Percentiles rank a stretch among this genome's conserved stretches.
These are phyloP conservation scores for Prolemur simus DNA, from an alignment of 2,113 vertebrate species.

Conservation along the genomic window DNA sequence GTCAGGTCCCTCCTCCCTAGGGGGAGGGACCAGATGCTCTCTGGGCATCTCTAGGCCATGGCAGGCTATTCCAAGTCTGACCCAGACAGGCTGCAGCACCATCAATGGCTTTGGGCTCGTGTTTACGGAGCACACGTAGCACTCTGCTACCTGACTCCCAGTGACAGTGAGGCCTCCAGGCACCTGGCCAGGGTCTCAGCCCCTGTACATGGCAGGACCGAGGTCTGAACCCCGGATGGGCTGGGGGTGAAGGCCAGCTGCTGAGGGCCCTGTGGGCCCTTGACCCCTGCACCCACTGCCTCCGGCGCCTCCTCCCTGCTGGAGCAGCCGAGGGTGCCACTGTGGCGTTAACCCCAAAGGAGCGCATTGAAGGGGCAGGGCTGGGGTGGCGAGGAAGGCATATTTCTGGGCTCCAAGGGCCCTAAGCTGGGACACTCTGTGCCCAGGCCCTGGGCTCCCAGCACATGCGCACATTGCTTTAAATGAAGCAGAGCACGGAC, in stretches of 20 bases:
- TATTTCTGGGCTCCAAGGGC: neutral
- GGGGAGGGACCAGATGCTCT: neutral
- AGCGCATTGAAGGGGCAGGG: neutral
- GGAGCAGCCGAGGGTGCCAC: neutral
- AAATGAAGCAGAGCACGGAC: rapidly evolving
- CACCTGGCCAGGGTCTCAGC: neutral
- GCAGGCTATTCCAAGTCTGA: neutral
- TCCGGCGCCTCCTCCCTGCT: neutral
- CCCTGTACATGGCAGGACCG: neutral
- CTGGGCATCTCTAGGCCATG: neutral
- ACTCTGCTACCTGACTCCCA: rapidly evolving
- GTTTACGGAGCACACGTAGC: no score
- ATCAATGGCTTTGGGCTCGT: rapidly evolving
- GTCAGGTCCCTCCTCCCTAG: neutral
- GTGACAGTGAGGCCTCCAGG: no score
- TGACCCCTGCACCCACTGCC: neutral
- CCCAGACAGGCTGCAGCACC: neutral
- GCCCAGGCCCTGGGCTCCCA: neutral
- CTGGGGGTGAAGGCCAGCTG: neutral
- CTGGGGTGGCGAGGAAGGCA: neutral
- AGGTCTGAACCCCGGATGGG: neutral
- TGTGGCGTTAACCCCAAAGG: neutral
- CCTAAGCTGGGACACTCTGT: neutral
- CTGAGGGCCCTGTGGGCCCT: neutral
- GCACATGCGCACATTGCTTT: neutral